Evolutionary conservation across 2,797 vertebrate genomes (phyloP).

Genomic region (Eurystomus glaucurus): DNA sequence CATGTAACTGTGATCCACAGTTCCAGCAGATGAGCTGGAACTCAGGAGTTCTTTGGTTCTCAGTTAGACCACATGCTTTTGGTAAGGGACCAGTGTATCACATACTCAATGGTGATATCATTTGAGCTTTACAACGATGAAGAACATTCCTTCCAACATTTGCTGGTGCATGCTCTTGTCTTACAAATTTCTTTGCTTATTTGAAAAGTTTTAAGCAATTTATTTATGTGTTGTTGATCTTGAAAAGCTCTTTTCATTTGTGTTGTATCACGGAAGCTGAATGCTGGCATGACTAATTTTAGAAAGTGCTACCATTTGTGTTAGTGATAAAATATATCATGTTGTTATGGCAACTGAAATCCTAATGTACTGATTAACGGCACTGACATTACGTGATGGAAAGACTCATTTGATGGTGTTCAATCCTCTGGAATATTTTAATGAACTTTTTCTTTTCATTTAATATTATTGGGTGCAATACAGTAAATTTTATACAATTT

Average conservation of each 20-base stretch:
- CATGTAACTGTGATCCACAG: background rate
- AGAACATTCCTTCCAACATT: background rate
- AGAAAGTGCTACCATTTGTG: slow-evolving; percentile 72
- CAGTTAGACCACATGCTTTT: background rate
- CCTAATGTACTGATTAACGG: slow-evolving; percentile 76
- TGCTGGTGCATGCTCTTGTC: background rate
- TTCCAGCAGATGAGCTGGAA: background rate
- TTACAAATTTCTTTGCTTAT: slow-evolving; percentile 23
- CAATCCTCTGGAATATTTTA: slow-evolving; percentile 55
- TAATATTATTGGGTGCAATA: background rate
- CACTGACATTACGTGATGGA: slow-evolving; percentile 69
- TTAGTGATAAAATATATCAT: slow-evolving; percentile 74
- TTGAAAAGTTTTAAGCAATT: slow-evolving; percentile 5
- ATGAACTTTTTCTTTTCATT: slow-evolving; percentile 32
- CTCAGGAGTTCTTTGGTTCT: background rate
- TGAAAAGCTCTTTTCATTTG: slow-evolving; percentile 42
- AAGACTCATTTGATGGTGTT: slow-evolving; percentile 46
- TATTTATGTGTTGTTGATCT: background rate
- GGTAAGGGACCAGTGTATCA: background rate
- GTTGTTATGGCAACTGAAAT: slow-evolving; percentile 81
- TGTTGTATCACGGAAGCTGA: slow-evolving; percentile 55
- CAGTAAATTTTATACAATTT: background rate
- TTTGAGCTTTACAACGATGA: background rate
- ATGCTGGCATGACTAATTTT: slow-evolving; percentile 72
- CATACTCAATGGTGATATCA: background rate